A percentile compares a stretch with the other conserved stretches of the same genome.
These are phyloP conservation scores for Chlorodrepanis virens DNA, from an alignment of 2,113 vertebrate species.

Conservation along the genomic window DNA sequence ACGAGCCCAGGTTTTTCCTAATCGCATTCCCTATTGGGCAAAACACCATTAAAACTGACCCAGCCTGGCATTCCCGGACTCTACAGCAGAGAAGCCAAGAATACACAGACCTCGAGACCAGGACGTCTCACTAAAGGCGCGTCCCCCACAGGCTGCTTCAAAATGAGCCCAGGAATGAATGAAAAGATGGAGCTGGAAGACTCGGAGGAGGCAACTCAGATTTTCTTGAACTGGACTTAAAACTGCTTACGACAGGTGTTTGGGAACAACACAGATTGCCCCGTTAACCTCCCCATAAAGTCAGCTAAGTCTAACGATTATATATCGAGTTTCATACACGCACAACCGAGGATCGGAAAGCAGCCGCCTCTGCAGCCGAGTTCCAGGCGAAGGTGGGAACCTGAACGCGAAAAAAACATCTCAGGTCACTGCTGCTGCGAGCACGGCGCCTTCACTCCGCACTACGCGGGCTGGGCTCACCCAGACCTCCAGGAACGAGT, in stretches of 20 bases:
- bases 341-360: neutral
- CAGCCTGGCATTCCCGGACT: neutral
- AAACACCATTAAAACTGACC: neutral
- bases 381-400: accelerated
- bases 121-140: neutral
- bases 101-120: neutral
- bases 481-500: accelerated
- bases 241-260: accelerated
- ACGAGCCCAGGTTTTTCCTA: neutral
- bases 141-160: neutral
- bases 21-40: neutral
- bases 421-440: neutral
- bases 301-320: neutral
- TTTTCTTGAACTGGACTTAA: neutral
- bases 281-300: neutral
- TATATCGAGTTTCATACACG: accelerated
- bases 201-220: neutral
- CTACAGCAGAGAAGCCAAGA: neutral
- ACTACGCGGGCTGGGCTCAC: neutral
- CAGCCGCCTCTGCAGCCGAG: neutral
- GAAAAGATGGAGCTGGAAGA: neutral
- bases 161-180: neutral
- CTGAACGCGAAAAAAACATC: neutral
- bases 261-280: neutral
- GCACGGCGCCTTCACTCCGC: neutral